Evolutionary conservation across 2,888 invertebrate genomes (phyloP), one percentile per base, ranked within the genome.

Genomic region (Prostheceraeus crozeri): DNA sequence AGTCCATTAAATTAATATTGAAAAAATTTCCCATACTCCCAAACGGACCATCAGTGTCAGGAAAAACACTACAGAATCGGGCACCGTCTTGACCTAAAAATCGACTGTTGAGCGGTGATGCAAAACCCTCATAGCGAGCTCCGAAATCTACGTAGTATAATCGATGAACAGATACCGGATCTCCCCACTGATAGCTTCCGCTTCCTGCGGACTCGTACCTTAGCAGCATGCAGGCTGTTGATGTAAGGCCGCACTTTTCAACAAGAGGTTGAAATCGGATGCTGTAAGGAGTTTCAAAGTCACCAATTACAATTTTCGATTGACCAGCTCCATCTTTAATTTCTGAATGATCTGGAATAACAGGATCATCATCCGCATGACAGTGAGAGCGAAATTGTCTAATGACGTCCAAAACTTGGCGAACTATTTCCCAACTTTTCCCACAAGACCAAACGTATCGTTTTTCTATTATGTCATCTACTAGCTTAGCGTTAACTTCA

Each of bases 1-100:
- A 57, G 14, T 59, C 14, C n/a, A 35, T 8, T 8, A 59, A n/a
- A 60, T 59, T 30, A 28, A 59, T 33, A 3, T 59, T 40, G n/a
- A 60, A 59, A 60, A 59, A 59, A 23, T 59, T 60, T 14, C 59
- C 59, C 6, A 59, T 28, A 59, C 59, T 59, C 6, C 60, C 59
- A 60, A 59, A 59, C 21, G n/a, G 25, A 3, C 35, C 8, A 59
- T 59, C 59, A 3, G 57, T 59, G 31, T 59, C 59, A 14, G 28
- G 54, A 16, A 59, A 59, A n/a, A 59, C 23, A 21, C 55, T 58
- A 33, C 59, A 59, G 27, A 59, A 59, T n/a, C n/a, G n/a, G n/a
- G n/a, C n/a, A n/a, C n/a, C n/a, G n/a, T 11, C n/a, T 35, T 36
- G 6, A 28, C 59, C 52, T 1, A 59, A n/a, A 31, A 59, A 60